Base-by-base conservation (phyloP, 2,888 invertebrate species). In the Synanthedon myopaeformis region DNA sequence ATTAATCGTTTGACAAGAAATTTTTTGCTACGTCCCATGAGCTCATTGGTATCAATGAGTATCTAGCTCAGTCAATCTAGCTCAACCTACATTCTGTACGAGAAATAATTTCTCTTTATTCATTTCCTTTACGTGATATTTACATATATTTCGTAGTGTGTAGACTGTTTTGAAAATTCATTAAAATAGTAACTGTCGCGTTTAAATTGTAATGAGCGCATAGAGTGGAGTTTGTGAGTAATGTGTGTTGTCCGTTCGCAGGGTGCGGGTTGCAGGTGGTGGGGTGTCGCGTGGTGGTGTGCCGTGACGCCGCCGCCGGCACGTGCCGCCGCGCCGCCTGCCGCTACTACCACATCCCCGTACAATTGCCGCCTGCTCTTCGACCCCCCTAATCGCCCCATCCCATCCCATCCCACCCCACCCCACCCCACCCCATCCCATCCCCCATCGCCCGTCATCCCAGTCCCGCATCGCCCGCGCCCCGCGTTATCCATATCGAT, bases 321-420 rank as follows among this genome's bases (percentile, higher is more conserved):
- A 92, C 94, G 88, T 97, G 97, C 89, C 92, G 93, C 82, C 94
- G 96, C 88, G 93, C 95, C 88, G 92, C 94, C 89, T 97, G 97
- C 93, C 97, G 96, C 92, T 97, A 96, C 91, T 97, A 96, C 92
- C 96, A 97, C 92, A 96, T 97, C 92, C 96, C 96, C 76, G 92
- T 96, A 83, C 92, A 92, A 78, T 89, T 95, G 91, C 95, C 95
- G 76, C 94, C 95, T 76, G 95, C 95, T 74, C 79, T 84, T 64
- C 79, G 82, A 61, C 87, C 88, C 61, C 88, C 87, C 59, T 87
- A 86, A 62, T 61, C 67, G 63, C 59, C 60, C 63, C 67, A 65
- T 60, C 61, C 55, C 64, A 59, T 61, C 61, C 23, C 53, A 57
- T 56, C 54, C 54, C 54, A 54, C 55, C 52, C 60, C 49, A 56